Base-by-base conservation (phyloP, 2,797 vertebrate species). In the Dryobates pubescens region DNA sequence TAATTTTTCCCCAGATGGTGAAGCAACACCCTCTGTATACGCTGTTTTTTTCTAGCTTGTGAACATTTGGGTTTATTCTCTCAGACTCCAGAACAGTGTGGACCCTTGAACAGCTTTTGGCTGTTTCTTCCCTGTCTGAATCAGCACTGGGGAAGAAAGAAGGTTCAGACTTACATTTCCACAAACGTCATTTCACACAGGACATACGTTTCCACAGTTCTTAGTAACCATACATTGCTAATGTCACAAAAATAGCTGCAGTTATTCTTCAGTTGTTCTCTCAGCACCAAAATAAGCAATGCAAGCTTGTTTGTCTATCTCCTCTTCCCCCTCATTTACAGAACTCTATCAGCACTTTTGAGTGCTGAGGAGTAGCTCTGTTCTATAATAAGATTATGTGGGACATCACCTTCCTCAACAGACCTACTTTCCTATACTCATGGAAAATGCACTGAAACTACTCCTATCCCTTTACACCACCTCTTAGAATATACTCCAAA, bases 1-100 rank as follows among this genome's bases (percentile, higher is more conserved):
- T 97, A 96, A 97, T 97, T 97, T 94, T 92, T 61, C 75, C 77
- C 93, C 90, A 95, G 95, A 97, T 95, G 94, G 96, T 89, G 86
- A 97, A 97, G 94, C 84, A 93, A 73, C 72, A 94, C 51, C 72
- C 94, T 86, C 76, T 73, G 49, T 72, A 71, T 57, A 90, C 87
- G 96, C 81, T 83, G 89, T 82, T 87, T 90, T 94, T 96, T 93
- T 95, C 90, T 70, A 93, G 93, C 87, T 89, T 86, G 77, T 49
- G 91, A 94, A 94, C 88, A 96, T 95, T 90, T 81, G 89, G 81
- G 81, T 90, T 95, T 89, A 82, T 91, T 85, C 64, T 90, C 59
- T 93, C 83, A 91, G 56, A 94, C 38, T 84, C 57, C 72, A 75
- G 77, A 94, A 93, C 80, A 83, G 29, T 12, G 36, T 47, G 29